phyloP scores from a whole-genome alignment of 2,888 invertebrate species.

The Dendrolimus pini region DNA sequence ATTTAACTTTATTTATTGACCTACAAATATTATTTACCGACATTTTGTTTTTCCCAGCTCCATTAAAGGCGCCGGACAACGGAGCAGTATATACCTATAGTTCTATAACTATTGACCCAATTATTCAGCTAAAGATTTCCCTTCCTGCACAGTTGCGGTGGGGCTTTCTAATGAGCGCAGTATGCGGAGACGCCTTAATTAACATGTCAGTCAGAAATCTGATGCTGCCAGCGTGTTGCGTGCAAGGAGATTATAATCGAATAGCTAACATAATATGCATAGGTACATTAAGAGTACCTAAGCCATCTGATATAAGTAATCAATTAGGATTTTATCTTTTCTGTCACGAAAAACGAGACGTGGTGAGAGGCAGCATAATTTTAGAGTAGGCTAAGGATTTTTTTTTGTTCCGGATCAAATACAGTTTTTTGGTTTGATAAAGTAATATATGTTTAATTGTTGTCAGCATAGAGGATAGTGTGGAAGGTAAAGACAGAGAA shows the following conservation, averaged over 20 bases:
- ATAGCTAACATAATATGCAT: neutral
- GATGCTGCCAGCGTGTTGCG: slow-evolving; percentile 22
- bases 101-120: slow-evolving; percentile 22
- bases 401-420: too few species aligned
- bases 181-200: slow-evolving; percentile 25
- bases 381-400: too few species aligned
- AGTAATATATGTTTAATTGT: too few species aligned
- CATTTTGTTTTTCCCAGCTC: slow-evolving; percentile 4
- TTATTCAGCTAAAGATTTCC: slow-evolving; percentile 21
- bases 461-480: too few species aligned
- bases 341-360: too few species aligned
- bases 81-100: too few species aligned
- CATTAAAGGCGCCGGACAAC: neutral
- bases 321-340: too few species aligned
- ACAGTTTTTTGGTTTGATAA: too few species aligned
- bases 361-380: too few species aligned
- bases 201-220: slow-evolving; percentile 31
- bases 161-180: slow-evolving; percentile 24
- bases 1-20: slow-evolving; percentile 1
- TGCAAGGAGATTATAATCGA: slow-evolving; percentile 4
- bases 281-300: too few species aligned
- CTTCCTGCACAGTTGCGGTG: slow-evolving; percentile 10
- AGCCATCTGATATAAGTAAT: too few species aligned
- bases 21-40: neutral
- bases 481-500: too few species aligned